phyloP scores from a whole-genome alignment of 2,797 vertebrate species.

The Steatocranus sp. region DNA sequence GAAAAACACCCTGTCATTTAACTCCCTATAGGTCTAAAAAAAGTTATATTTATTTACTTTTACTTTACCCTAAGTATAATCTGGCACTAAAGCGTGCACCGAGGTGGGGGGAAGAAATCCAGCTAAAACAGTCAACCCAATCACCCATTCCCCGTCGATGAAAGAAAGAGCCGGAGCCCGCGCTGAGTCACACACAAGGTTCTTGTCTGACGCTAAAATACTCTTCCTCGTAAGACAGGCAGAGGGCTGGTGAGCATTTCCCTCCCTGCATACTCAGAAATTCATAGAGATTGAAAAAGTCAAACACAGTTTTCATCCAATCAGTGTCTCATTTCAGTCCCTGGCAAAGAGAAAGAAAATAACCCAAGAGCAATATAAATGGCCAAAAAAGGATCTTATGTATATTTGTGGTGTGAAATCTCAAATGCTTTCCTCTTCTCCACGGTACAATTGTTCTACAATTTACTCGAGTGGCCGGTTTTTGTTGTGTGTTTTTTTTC shows the following conservation, averaged over 20 bases:
- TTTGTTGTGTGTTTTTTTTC: constrained; percentile 23
- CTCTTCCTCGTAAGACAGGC: constrained; percentile 23
- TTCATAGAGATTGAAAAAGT: constrained; percentile 33
- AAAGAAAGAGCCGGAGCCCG: constrained; percentile 6
- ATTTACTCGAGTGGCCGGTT: constrained; percentile 30
- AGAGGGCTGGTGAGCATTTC: constrained; percentile 16
- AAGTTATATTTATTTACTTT: not conserved
- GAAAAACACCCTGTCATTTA: not conserved
- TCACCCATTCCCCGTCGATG: constrained; percentile 5
- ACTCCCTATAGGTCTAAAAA: not conserved
- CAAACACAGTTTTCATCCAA: constrained; percentile 38
- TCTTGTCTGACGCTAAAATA: constrained; percentile 19
- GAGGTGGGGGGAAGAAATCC: not conserved
- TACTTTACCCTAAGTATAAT: not conserved
- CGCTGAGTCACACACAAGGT: constrained; percentile 8
- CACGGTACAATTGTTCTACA: constrained; percentile 52
- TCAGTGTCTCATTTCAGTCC: constrained; percentile 15
- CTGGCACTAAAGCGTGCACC: not conserved
- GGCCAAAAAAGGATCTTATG: constrained; percentile 2
- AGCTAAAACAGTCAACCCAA: constrained; percentile 50
- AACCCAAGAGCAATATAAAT: constrained; percentile 30
- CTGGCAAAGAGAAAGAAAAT: constrained; percentile 24
- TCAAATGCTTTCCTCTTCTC: constrained; percentile 1
- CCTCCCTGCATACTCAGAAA: constrained; percentile 32
- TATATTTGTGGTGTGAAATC: constrained; percentile 30